Base-by-base conservation (phyloP, 2,888 invertebrate genomes). In the Cerceris ruficornis region DNA sequence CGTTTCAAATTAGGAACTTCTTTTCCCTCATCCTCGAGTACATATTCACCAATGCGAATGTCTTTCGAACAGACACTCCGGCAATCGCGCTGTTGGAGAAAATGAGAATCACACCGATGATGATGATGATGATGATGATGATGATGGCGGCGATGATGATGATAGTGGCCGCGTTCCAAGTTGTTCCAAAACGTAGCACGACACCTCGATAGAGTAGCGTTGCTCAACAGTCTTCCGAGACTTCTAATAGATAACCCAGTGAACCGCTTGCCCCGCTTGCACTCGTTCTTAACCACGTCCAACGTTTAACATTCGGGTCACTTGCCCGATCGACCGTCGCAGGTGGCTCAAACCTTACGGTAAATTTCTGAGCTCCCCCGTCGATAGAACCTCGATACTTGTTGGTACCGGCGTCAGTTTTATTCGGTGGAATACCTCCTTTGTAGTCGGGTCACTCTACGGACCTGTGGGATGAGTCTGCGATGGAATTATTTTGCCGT, bases 231-330 rank as follows among this genome's bases (percentile, higher is more conserved):
- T 46, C 69, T 52, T 55, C 41, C 66, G 14, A 70, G 81, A 84
- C 80, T 85, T 77, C 80, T 86, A 85, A 87, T 87, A 86, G 86
- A 81, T 86, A 86, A 86, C 87, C 87, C 78, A 86, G 81, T 87
- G 81, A 86, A 85, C 87, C 79, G 82, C 70, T 86, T 82, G 82
- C 76, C 81, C 57, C 77, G 73, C 52, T 75, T 71, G 72, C 65
- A 66, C 80, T 71, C 60, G 66, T 73, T 78, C 80, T 60, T 61
- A 69, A 65, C 52, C 59, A 50, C 74, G 77, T 72, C 61, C 71
- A 43, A 69, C 80, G 72, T 70, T 83, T 77, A 82, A 75, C 80
- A 83, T 83, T 83, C 82, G 80, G 80, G 75, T 82, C 82, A 67
- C 75, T 75, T 69, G 82, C 67, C 59, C 71, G 74, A 77, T 69